A percentile compares a stretch with the other conserved stretches of the same genome.
These are phyloP conservation scores for Lomographa bimaculata DNA, from an alignment of 2,888 invertebrate species.

Conservation along the genomic window DNA sequence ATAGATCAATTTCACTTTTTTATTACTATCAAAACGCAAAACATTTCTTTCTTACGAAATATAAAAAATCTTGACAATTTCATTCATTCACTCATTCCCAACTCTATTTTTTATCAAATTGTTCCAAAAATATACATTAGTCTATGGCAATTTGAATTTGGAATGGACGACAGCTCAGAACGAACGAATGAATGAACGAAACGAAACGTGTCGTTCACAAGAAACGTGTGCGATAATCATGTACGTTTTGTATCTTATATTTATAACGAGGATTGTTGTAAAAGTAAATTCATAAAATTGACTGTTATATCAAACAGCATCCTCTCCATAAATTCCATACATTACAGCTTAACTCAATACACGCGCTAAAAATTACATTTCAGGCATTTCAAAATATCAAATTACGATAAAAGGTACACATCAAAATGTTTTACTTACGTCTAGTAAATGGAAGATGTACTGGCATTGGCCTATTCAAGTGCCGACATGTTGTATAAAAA, in stretches of 20 bases:
- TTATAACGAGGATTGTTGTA: not conserved
- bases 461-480: slow-evolving; percentile 35
- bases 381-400: slow-evolving; percentile 42
- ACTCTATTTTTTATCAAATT: slow-evolving; percentile 25
- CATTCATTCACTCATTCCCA: slow-evolving; percentile 23
- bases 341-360: slow-evolving; percentile 23
- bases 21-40: slow-evolving; percentile 14
- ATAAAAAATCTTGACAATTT: slow-evolving; percentile 21
- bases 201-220: slow-evolving; percentile 22
- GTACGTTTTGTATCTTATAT: no score
- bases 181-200: slow-evolving; percentile 39
- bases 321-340: no score
- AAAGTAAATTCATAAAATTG: slow-evolving; percentile 18
- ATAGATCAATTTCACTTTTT: slow-evolving; percentile 4
- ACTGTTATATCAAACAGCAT: no score
- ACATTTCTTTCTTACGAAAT: slow-evolving; percentile 8
- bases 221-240: slow-evolving; percentile 24
- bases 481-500: slow-evolving; percentile 7
- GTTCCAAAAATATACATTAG: slow-evolving; percentile 29
- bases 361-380: slow-evolving; percentile 35
- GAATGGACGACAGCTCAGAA: slow-evolving; percentile 39
- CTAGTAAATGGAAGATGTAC: slow-evolving; percentile 39
- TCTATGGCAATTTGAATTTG: slow-evolving; percentile 41
- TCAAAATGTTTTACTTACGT: slow-evolving; percentile 46
- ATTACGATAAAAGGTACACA: slow-evolving; percentile 42